These are phyloP conservation scores for Zootoca vivipara DNA, from an alignment of 2,113 vertebrate genomes.

Conservation along the genomic window DNA sequence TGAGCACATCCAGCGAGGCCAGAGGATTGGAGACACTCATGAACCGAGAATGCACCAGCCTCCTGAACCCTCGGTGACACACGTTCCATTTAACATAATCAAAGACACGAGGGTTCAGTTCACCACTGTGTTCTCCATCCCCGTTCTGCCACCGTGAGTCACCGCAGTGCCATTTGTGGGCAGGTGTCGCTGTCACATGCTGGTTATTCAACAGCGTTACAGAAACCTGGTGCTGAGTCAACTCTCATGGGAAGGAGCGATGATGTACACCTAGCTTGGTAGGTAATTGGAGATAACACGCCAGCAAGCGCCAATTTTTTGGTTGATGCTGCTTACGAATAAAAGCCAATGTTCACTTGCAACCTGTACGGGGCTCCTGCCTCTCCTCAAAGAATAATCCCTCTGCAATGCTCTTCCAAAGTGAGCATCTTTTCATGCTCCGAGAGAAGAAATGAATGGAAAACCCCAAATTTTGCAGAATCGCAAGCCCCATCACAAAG, in stretches of 20 bases:
- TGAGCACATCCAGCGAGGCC: too few species aligned
- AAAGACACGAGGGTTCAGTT: not conserved
- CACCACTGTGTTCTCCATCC: not conserved
- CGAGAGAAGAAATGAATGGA: not conserved
- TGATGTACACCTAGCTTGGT: not conserved
- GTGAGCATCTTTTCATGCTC: not conserved
- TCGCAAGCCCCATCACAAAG: not conserved
- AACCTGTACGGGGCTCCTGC: not conserved
- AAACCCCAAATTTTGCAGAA: not conserved
- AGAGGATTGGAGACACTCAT: not conserved
- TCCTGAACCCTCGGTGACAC: not conserved
- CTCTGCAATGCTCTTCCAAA: not conserved
- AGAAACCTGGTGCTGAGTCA: not conserved
- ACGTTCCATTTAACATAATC: not conserved
- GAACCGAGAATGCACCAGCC: not conserved
- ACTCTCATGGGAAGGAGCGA: not conserved
- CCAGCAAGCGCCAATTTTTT: not conserved
- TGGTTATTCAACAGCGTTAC: not conserved
- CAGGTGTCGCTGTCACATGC: not conserved
- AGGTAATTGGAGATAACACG: not conserved
- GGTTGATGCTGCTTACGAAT: conserved; percentile 5
- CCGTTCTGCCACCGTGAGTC: not conserved
- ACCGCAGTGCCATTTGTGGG: not conserved
- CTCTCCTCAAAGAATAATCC: not conserved
- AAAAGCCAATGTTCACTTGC: conserved; percentile 9